Evolutionary conservation across 2,113 vertebrate species (phyloP), one percentile per base, ranked within the genome.

Genomic region (Psophia crepitans): DNA sequence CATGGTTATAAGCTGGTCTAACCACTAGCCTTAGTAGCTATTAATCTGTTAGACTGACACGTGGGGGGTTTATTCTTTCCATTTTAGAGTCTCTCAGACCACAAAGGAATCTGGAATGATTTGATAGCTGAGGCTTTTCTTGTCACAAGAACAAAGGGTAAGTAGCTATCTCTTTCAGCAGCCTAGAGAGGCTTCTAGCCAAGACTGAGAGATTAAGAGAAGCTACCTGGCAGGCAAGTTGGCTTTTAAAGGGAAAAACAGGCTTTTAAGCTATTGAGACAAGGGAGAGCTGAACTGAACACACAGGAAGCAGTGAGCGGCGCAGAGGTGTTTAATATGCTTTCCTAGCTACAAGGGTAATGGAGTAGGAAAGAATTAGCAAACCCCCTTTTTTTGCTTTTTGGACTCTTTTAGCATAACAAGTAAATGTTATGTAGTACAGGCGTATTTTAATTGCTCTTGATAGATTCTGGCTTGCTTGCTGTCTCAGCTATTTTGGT

Each of bases 191-290:
- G 77, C 84, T 88, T 84, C 93, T 74, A 58, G 79, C 91, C 86
- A 90, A 94, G 80, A 39, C 91, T 30, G 70, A 84, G 81, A 92
- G 94, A 94, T 89, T 94, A 95, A 96, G 94, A 90, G 81, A 48
- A 84, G 44, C 71, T 93, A 90, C 76, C 94, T 87, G 57, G 80
- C 93, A 96, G 89, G 91, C 80, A 61, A 90, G 84, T 53, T 80
- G 79, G 80, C 83, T 87, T 84, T 95, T 56, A 54, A 81, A 91
- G 84, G 48, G 77, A 64, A 84, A 81, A 56, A 11, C 65, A 66
- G 39, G 61, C 91, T 90, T 95, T 93, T 75, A 81, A 94, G 87
- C 80, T 66, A 21, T 46, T 15, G 84, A 84, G 69, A 71, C 70
- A 84, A 93, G 61, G 32, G 49, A 78, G 80, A 68, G 77, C 76